Evolutionary conservation across 2,888 invertebrate species (phyloP).

Genomic region (Loripinus fragilis): DNA sequence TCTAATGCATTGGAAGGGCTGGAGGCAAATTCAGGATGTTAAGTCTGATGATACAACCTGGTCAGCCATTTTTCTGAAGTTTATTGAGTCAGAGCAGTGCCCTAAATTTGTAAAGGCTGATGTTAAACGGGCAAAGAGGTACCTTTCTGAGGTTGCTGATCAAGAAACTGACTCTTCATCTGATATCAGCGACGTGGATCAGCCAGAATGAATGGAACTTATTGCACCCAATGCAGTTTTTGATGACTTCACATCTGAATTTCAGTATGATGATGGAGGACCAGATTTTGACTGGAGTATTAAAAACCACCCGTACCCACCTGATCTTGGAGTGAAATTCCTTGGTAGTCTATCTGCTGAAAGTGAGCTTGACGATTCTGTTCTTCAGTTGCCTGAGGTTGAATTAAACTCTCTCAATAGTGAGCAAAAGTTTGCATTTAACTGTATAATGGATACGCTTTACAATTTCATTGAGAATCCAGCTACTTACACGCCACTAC

Average conservation of each 20-base stretch:
- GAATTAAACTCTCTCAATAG: conserved; percentile 1
- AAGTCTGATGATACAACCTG: too few species aligned
- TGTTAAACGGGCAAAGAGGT: too few species aligned
- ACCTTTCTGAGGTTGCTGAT: too few species aligned
- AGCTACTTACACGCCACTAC: conserved; percentile 31
- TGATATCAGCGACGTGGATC: too few species aligned
- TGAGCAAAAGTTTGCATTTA: conserved; percentile 35
- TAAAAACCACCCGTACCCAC: conserved; percentile 30
- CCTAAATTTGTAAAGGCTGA: too few species aligned
- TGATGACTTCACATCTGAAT: conserved; percentile 28
- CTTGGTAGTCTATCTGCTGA: neutral
- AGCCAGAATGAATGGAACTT: conserved; percentile 31
- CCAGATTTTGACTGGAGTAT: conserved; percentile 47
- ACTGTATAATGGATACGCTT: conserved; percentile 37
- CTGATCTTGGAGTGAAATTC: neutral
- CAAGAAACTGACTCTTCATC: neutral
- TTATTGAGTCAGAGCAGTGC: too few species aligned
- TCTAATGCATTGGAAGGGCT: too few species aligned
- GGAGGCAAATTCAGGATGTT: too few species aligned
- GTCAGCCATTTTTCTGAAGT: too few species aligned
- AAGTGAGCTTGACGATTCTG: neutral
- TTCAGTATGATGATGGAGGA: conserved; percentile 61
- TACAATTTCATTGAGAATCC: neutral
- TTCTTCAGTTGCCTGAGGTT: conserved; percentile 19
- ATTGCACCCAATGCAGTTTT: conserved; percentile 10